phyloP scores from a whole-genome alignment of 2,888 invertebrate species.

The Stenchaetothrips biformis region DNA sequence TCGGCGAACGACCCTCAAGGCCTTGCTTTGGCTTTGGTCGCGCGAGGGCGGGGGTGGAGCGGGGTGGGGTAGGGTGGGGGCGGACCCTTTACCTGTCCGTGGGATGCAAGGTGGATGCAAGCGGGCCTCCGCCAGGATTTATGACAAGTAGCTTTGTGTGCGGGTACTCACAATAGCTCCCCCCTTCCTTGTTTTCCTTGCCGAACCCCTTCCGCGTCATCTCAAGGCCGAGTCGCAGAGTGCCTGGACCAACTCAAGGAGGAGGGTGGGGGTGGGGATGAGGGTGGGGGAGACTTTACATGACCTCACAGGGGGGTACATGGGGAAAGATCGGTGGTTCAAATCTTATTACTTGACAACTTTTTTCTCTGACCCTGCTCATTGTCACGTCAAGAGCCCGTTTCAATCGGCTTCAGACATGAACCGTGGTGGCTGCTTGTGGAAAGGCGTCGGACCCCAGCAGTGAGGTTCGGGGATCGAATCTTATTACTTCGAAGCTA shows the following conservation, averaged over 20 bases:
- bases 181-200: neutral
- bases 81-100: neutral
- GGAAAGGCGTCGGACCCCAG: too few relatives aligned
- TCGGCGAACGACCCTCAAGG: neutral
- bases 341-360: too few relatives aligned
- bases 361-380: too few relatives aligned
- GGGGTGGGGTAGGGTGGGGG: neutral
- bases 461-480: too few relatives aligned
- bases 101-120: neutral
- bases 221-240: neutral
- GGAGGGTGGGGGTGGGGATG: neutral
- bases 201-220: neutral
- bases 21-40: neutral
- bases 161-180: neutral
- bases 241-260: neutral
- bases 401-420: too few relatives aligned
- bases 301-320: too few relatives aligned
- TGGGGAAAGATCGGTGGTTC: too few relatives aligned
- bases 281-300: neutral
- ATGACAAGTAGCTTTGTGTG: neutral
- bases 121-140: constrained; percentile 5
- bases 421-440: too few relatives aligned
- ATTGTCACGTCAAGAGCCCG: too few relatives aligned
- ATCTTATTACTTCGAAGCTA: too few relatives aligned
- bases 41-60: neutral